Evolutionary conservation across 2,888 invertebrate genomes (phyloP).

Genomic region (Lasioglossum pauxillum): DNA sequence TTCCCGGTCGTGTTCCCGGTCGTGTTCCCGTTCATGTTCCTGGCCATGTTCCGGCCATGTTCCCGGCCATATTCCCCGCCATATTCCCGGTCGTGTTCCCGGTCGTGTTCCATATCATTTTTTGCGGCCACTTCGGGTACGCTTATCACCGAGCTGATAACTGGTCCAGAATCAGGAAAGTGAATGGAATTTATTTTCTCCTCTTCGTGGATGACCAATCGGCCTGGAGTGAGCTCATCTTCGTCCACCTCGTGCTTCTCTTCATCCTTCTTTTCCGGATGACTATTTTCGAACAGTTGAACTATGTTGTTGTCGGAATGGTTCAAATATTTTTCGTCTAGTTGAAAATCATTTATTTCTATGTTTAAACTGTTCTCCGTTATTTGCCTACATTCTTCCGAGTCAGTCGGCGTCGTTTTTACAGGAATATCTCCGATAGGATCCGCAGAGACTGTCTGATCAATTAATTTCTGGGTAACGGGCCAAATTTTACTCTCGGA

Average conservation of each 20-base stretch:
- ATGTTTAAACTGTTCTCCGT: background rate
- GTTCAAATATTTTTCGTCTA: background rate
- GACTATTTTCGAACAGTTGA: background rate
- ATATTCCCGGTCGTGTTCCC: no score
- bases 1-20: no score
- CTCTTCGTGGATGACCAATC: constrained; percentile 8
- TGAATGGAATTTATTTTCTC: background rate
- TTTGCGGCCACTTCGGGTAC: constrained; percentile 11
- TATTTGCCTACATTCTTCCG: background rate
- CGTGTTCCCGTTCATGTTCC: no score
- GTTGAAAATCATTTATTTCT: background rate
- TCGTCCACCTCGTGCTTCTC: constrained; percentile 5
- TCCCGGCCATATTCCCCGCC: no score
- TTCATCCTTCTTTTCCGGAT: background rate
- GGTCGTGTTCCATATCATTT: no score
- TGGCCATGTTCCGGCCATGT: no score
- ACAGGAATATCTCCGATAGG: background rate
- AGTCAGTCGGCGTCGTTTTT: background rate
- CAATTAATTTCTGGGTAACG: background rate
- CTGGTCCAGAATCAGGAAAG: constrained; percentile 1
- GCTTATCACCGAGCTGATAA: constrained; percentile 19
- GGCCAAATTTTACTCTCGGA: constrained; percentile 31
- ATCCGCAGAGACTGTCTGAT: background rate
- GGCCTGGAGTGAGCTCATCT: constrained; percentile 15
- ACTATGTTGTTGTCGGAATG: background rate